phyloP scores from a whole-genome alignment of 2,888 invertebrate genomes.

The Augochlorella aurata region DNA sequence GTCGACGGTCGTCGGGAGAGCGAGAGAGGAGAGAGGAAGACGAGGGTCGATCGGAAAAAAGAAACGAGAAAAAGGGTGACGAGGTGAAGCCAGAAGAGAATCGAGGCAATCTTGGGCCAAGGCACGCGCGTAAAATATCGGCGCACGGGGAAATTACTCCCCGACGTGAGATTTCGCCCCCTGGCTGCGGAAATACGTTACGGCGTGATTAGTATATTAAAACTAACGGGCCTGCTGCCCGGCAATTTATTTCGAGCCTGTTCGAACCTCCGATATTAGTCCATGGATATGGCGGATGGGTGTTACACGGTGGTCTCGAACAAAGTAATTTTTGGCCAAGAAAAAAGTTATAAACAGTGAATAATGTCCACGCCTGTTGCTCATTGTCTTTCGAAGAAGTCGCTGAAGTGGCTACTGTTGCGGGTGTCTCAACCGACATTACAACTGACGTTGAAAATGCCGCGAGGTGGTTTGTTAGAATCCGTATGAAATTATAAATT shows the following conservation, averaged over 20 bases:
- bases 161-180: constrained; percentile 76
- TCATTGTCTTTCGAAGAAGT: no score
- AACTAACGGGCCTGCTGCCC: constrained; percentile 55
- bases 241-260: constrained; percentile 39
- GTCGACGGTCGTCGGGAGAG: constrained; percentile 32
- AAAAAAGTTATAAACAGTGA: no score
- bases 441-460: no score
- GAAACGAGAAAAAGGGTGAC: constrained; percentile 25
- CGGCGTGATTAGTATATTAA: constrained; percentile 74
- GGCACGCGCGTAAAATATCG: constrained; percentile 80
- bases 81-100: constrained; percentile 51
- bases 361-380: no score
- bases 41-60: constrained; percentile 40
- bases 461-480: no score
- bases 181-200: constrained; percentile 69
- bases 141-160: constrained; percentile 79
- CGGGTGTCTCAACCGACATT: no score
- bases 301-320: no score
- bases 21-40: constrained; percentile 38
- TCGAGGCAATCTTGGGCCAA: constrained; percentile 76
- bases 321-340: no score
- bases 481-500: no score
- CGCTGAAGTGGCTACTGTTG: no score
- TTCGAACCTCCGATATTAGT: not conserved
- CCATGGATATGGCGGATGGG: not conserved